Percentiles rank a stretch among this genome's conserved stretches.
These are phyloP conservation scores for Phalanger gymnotis DNA, from an alignment of 2,797 vertebrate species.

Conservation along the genomic window DNA sequence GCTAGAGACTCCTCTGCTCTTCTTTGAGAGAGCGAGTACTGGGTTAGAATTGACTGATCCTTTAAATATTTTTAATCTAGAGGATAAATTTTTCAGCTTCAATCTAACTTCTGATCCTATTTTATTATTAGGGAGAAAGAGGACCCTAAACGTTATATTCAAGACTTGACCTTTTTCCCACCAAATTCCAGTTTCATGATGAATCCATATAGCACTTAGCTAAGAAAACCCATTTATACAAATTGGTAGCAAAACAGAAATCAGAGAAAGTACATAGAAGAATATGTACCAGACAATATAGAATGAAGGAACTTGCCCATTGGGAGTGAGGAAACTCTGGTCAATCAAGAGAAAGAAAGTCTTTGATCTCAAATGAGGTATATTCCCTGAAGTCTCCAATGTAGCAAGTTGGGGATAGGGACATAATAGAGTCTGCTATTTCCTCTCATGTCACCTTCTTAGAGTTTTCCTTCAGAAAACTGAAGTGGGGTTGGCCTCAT, in stretches of 20 bases:
- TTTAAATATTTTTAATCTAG: background rate
- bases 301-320: background rate
- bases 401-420: background rate
- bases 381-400: background rate
- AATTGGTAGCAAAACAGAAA: background rate
- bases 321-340: background rate
- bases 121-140: background rate
- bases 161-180: background rate
- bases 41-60: background rate
- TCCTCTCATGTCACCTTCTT: background rate
- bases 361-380: background rate
- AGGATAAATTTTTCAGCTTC: background rate
- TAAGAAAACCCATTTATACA: background rate
- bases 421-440: background rate
- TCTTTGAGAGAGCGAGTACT: background rate
- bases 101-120: background rate
- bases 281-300: background rate
- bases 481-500: background rate
- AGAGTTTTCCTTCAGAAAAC: background rate
- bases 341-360: background rate
- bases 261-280: background rate
- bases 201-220: background rate
- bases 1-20: background rate
- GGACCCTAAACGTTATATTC: background rate
- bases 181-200: background rate